Evolutionary conservation across 2,797 vertebrate species (phyloP).

Genomic region (Fundulus diaphanus): DNA sequence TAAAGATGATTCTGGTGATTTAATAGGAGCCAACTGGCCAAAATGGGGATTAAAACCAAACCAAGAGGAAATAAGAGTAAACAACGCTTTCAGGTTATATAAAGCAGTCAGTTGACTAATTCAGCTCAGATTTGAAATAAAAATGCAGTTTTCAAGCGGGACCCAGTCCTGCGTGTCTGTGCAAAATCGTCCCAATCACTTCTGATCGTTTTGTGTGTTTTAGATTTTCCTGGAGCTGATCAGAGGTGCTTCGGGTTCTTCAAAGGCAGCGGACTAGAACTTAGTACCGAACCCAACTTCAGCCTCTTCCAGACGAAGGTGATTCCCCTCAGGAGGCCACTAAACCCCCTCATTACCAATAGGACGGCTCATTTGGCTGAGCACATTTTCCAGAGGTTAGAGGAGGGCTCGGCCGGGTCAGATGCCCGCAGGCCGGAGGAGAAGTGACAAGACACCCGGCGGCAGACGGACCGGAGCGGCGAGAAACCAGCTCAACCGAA

Average conservation of each 20-base stretch:
- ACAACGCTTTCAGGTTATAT: not conserved
- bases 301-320: not conserved
- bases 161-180: not conserved
- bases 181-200: not conserved
- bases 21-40: not conserved
- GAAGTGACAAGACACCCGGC: not conserved
- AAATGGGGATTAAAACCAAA: not conserved
- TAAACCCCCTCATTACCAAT: slow-evolving; percentile 12
- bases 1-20: not conserved
- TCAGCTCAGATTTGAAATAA: not conserved
- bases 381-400: not conserved
- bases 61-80: not conserved
- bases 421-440: not conserved
- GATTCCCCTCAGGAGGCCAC: not conserved
- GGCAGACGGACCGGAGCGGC: not conserved
- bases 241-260: not conserved
- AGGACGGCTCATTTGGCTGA: not conserved
- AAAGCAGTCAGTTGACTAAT: not conserved
- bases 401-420: not conserved
- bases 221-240: not conserved
- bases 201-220: not conserved
- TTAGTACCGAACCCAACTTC: not conserved
- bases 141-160: not conserved
- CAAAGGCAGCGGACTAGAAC: not conserved
- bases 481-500: not conserved